These are phyloP conservation scores for Mustelus asterias DNA, from an alignment of 2,113 vertebrate genomes.

Conservation along the genomic window DNA sequence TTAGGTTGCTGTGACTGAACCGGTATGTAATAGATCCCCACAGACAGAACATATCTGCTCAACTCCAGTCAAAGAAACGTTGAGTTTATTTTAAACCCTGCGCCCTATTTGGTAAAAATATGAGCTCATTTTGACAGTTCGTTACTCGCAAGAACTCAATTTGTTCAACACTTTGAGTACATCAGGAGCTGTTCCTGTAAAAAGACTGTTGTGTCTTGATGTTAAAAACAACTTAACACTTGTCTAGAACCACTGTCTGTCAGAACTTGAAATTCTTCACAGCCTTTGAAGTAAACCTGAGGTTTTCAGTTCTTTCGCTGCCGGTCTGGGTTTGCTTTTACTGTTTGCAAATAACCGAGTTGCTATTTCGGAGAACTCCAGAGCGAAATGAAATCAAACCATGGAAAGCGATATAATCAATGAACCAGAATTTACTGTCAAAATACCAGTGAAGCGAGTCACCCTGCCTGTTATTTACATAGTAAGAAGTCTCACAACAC, in stretches of 20 bases:
- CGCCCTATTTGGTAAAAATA: background rate
- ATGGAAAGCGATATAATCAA: background rate
- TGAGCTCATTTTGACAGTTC: constrained; percentile 27
- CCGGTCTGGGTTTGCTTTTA: background rate
- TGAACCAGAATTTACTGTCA: background rate
- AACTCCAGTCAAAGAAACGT: background rate
- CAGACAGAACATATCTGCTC: background rate
- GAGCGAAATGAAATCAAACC: background rate
- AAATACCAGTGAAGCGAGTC: background rate
- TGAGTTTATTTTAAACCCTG: constrained; percentile 11
- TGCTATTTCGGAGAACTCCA: background rate
- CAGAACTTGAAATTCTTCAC: constrained; percentile 9
- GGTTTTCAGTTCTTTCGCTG: background rate
- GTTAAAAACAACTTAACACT: constrained; percentile 16
- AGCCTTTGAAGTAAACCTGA: constrained; percentile 3
- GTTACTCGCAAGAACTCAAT: background rate
- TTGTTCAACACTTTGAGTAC: constrained; percentile 15
- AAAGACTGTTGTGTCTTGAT: constrained; percentile 10
- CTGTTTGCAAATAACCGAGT: background rate
- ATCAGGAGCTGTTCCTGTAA: constrained; percentile 30
- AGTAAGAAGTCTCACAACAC: too few relatives aligned
- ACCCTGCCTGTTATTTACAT: background rate
- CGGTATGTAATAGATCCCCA: background rate
- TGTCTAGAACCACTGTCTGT: background rate
- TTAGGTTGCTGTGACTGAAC: background rate